Conservation (phyloP, 2,888 invertebrate species). For the Endotricha flammealis region DNA sequence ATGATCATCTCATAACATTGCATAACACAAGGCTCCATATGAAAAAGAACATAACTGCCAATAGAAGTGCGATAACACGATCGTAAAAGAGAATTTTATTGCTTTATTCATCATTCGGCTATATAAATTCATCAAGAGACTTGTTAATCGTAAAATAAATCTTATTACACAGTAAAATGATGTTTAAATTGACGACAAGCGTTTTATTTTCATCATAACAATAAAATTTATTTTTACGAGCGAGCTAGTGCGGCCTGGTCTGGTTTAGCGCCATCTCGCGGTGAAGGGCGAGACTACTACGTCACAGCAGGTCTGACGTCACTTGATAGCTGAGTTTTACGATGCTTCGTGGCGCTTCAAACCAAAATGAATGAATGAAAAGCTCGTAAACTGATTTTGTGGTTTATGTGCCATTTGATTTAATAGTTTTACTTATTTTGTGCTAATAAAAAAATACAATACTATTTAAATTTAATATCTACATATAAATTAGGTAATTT, state of each 20-base stretch:
- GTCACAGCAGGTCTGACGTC: slow-evolving; percentile 45
- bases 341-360: slow-evolving; percentile 46
- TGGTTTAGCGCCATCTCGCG: slow-evolving; percentile 63
- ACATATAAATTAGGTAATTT: no score
- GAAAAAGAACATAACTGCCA: slow-evolving; percentile 60
- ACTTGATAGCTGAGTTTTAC: slow-evolving; percentile 53
- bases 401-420: slow-evolving; percentile 28
- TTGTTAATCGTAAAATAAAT: slow-evolving; percentile 79
- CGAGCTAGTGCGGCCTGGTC: slow-evolving; percentile 41
- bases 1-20: slow-evolving; percentile 45
- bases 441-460: no score
- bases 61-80: slow-evolving; percentile 66
- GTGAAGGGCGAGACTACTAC: slow-evolving; percentile 38
- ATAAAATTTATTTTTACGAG: slow-evolving; percentile 78
- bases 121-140: slow-evolving; percentile 77
- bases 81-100: slow-evolving; percentile 71
- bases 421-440: no score
- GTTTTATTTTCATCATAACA: slow-evolving; percentile 79
- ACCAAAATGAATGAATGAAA: slow-evolving; percentile 58
- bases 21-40: slow-evolving; percentile 41
- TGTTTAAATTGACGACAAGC: slow-evolving; percentile 78
- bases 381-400: slow-evolving; percentile 56
- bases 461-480: no score
- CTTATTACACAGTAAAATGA: slow-evolving; percentile 76
- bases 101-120: slow-evolving; percentile 72